phyloP scores from a whole-genome alignment of 2,113 vertebrate species.

The Lota lota region DNA sequence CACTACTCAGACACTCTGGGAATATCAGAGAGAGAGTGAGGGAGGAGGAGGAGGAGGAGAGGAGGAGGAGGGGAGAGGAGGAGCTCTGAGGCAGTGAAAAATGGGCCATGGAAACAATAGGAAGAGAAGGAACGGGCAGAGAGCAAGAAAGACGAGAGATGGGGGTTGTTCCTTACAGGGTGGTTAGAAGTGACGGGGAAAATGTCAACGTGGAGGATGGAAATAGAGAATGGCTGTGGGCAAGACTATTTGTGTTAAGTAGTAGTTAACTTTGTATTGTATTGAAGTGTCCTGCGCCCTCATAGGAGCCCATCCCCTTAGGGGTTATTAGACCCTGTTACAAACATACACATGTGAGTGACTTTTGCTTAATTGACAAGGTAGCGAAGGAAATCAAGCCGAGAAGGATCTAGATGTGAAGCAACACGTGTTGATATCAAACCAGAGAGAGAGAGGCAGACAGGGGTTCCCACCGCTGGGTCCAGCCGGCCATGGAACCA shows the following conservation, averaged over 20 bases:
- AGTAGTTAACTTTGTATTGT: too few relatives aligned
- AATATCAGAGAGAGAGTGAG: neutral
- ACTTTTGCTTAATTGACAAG: too few relatives aligned
- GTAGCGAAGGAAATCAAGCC: too few relatives aligned
- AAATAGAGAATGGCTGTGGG: neutral
- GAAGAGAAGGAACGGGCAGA: neutral
- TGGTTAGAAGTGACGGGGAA: neutral
- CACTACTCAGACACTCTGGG: slow-evolving; percentile 4
- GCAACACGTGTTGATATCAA: too few relatives aligned
- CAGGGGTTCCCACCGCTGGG: too few relatives aligned
- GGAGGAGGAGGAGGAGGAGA: neutral
- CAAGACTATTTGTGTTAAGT: too few relatives aligned
- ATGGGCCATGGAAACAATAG: slow-evolving; percentile 41
- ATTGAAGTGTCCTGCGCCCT: too few relatives aligned
- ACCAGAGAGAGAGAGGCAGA: neutral
- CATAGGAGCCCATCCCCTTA: too few relatives aligned
- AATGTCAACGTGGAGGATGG: neutral
- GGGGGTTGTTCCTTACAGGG: neutral
- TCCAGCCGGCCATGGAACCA: slow-evolving; percentile 26
- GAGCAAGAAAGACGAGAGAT: too few relatives aligned
- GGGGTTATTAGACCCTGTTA: too few relatives aligned
- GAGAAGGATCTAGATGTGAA: too few relatives aligned
- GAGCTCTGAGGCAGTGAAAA: slow-evolving; percentile 18
- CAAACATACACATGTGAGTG: too few relatives aligned
- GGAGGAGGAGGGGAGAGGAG: slow-evolving; percentile 9